Evolutionary conservation across 2,797 vertebrate genomes (phyloP), one percentile per base, ranked within the genome.

Genomic region (Sebastolobus altivelis): DNA sequence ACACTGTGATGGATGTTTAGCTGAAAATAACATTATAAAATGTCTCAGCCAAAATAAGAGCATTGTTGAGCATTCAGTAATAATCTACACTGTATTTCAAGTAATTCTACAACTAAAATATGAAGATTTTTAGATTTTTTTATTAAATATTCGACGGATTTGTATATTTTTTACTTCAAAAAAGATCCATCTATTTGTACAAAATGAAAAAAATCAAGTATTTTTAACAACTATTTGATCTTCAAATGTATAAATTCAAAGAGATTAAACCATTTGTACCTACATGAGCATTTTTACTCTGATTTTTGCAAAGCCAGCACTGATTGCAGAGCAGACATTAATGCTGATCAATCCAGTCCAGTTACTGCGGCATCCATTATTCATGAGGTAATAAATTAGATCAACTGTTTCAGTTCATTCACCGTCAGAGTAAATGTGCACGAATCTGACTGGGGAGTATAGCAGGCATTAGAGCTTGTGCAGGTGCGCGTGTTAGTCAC

Each of bases 301-400:
- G 55, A 83, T 65, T 72, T 85, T 79, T 84, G 59, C 52, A 75
- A 85, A 81, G 77, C 77, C 63, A 71, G 40, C 58, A 63, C 6
- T 85, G 84, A 88, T 67, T 87, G 70, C 80, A 76, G 43, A 61
- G 71, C 69, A 81, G 77, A 81, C 82, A 61, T 89, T 75, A 82
- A 88, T 55, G 38, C 14, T 1, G 20, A 55, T 61, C 83, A 88
- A 82, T 86, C 83, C 87, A 94, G 90, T 93, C 87, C 66, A 86
- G 79, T 92, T 89, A 91, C 40, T 54, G 84, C 69, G 4, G 20
- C 89, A 93, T 95, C 4, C 85, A 94, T 94, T 91, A 94, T 94
- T 92, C 87, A 95, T 92, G 27, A 82, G 84, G 61, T 31, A 76
- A 82, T 91, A 90, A 93, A 93, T 91, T 89, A 89, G 85, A 93